A percentile compares a stretch with the other conserved stretches of the same genome.
Evolutionary conservation across 1,140 invertebrate genomes (phyloP).

Genomic region (Acromyrmex charruanus): DNA sequence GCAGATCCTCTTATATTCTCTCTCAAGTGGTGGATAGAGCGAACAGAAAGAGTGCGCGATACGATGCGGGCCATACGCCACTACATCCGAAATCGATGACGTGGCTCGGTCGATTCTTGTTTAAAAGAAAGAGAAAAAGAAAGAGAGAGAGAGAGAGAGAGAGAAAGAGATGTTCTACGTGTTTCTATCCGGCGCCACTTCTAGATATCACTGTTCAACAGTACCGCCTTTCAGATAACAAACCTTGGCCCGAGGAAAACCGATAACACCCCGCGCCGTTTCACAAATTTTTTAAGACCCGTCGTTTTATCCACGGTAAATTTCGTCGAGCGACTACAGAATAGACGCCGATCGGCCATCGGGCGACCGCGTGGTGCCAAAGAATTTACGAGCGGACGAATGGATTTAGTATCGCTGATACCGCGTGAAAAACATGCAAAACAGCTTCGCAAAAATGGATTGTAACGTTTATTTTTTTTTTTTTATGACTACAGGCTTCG

Average conservation of each 20-base stretch:
- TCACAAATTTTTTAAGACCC: conserved; percentile 55
- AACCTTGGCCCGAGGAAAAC: conserved; percentile 20
- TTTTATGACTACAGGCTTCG: neutral
- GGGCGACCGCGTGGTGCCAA: neutral
- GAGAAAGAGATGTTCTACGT: neutral
- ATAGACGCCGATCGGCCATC: neutral
- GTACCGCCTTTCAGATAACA: conserved; percentile 31
- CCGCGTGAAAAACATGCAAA: neutral
- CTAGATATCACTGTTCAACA: neutral
- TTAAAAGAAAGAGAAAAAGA: neutral
- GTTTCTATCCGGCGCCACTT: neutral
- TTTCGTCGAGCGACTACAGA: neutral
- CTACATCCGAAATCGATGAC: conserved; percentile 59
- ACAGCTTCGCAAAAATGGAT: conserved; percentile 17
- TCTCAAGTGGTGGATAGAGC: neutral
- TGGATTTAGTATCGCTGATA: conserved; percentile 43
- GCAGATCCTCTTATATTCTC: neutral
- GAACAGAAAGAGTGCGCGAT: conserved; percentile 11
- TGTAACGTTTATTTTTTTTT: neutral
- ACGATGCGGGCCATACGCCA: conserved; percentile 10
- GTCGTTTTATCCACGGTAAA: conserved; percentile 47
- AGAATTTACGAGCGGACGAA: conserved; percentile 32
- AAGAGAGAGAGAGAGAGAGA: neutral
- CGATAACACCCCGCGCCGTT: conserved; percentile 54
- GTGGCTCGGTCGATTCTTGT: conserved; percentile 18